Evolutionary conservation across 2,888 invertebrate species (phyloP).

Genomic region (Xestia ashworthii): DNA sequence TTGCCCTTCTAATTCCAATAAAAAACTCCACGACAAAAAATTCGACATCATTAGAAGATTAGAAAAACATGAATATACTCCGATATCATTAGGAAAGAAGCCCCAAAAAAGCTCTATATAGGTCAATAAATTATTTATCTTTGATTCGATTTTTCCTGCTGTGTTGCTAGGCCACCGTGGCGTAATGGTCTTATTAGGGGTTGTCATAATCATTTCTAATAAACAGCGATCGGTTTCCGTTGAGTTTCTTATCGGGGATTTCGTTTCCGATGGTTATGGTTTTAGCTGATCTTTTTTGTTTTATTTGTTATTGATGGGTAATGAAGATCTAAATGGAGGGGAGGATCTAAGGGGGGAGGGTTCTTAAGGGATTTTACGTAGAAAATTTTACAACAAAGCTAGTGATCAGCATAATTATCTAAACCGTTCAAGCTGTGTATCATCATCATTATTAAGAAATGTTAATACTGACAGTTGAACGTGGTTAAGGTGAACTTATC

Average conservation of each 20-base stretch:
- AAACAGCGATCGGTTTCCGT: constrained; percentile 23
- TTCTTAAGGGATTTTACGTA: not conserved
- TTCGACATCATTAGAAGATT: constrained; percentile 36
- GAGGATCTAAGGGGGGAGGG: too few species aligned
- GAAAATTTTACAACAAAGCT: not conserved
- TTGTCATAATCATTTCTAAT: constrained; percentile 47
- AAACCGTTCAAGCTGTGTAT: not conserved
- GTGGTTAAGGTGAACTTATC: not conserved
- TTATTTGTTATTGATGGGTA: constrained; percentile 16
- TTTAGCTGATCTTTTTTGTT: not conserved
- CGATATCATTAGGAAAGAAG: constrained; percentile 24
- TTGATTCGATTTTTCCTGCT: constrained; percentile 52
- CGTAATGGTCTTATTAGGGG: constrained; percentile 44
- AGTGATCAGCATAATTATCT: not conserved
- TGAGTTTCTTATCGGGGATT: constrained; percentile 9
- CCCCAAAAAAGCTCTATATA: constrained; percentile 18
- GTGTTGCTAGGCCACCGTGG: constrained; percentile 31
- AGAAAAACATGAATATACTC: constrained; percentile 15
- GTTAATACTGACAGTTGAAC: not conserved
- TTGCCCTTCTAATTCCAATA: not conserved
- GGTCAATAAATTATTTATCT: constrained; percentile 58
- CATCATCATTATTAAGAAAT: not conserved
- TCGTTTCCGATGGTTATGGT: not conserved
- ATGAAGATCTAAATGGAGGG: constrained; percentile 1
- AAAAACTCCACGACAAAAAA: not conserved